Base-by-base conservation (phyloP, 2,797 vertebrate species). In the Pipistrellus nathusii region DNA sequence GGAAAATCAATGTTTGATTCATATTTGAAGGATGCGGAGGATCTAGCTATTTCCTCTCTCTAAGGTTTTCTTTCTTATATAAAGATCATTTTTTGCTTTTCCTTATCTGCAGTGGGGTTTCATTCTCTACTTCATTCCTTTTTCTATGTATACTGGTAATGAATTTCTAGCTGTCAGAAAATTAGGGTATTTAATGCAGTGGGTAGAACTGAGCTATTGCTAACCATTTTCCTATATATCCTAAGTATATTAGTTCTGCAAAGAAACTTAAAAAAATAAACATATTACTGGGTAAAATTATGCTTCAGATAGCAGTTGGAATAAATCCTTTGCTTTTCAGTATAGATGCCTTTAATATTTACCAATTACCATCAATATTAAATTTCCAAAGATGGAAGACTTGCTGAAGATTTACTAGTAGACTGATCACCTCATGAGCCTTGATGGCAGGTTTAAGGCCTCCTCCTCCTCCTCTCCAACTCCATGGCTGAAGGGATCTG, bases 1-100 rank as follows among this genome's bases (percentile, higher is more conserved):
- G 86, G 88, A 88, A 96, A 97, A 98, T 95, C 88, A 96, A 86
- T 97, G 85, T 96, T 85, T 27, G 95, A 95, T 85, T 97, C 95
- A 81, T 1, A 4, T 96, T 95, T 2, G 0, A 97, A 96, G 0
- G 1, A 81, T 97, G 2, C 88, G 91, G 94, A 88, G 95, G 88
- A 91, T 88, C 88, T 57, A 96, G 76, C 68, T 80, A 64, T 97
- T 97, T 95, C 87, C 81, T 96, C 69, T 97, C 86, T 82, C 41
- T 4, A 15, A 94, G 18, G 0, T 90, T 93, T 97, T 96, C 87
- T 90, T 93, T 77, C 35, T 21, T 85, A 62, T 8, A 59, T 41
- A 94, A 35, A 95, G n/a, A 77, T 64, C 12, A 41, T 23, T 25
- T 75, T 59, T 41, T 41, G 27, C 0, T 53, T 53, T 64, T 38